A percentile compares a stretch with the other conserved stretches of the same genome.
Conservation (phyloP, 2,888 invertebrate species). For the Aphodius granarius region DNA sequence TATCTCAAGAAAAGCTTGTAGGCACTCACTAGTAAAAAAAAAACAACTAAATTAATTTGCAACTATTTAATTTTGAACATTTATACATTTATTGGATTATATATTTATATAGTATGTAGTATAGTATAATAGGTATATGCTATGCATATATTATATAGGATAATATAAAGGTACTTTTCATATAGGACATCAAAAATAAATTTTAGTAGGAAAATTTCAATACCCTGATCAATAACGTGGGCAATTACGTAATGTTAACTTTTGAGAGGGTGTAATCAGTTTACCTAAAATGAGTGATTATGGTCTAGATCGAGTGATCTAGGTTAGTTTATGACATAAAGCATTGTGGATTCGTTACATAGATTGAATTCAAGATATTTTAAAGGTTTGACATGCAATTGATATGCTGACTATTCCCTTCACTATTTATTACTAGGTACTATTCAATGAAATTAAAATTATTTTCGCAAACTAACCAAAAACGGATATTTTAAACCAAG, state of each 20-base stretch:
- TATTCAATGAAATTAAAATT: neutral
- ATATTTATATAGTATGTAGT: neutral
- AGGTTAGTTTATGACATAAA: neutral
- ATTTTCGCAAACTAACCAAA: too few relatives aligned
- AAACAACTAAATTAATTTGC: too few relatives aligned
- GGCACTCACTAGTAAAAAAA: too few relatives aligned
- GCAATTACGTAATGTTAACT: neutral
- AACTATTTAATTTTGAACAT: neutral
- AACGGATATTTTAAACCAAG: neutral
- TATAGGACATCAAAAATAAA: neutral
- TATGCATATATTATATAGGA: neutral
- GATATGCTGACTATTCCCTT: neutral
- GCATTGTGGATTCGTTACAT: neutral
- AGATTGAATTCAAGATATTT: neutral
- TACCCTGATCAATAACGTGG: neutral
- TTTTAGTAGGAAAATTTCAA: neutral
- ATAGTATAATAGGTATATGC: neutral
- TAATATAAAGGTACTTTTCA: slow-evolving; percentile 1
- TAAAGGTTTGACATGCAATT: neutral
- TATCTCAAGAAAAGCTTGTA: too few relatives aligned
- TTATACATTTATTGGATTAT: neutral
- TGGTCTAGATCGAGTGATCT: neutral
- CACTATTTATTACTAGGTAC: neutral
- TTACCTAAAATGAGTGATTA: too few relatives aligned
- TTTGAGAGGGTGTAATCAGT: neutral